Base-by-base conservation (phyloP, 2,113 vertebrate species). In the Phylloscopus trochilus region DNA sequence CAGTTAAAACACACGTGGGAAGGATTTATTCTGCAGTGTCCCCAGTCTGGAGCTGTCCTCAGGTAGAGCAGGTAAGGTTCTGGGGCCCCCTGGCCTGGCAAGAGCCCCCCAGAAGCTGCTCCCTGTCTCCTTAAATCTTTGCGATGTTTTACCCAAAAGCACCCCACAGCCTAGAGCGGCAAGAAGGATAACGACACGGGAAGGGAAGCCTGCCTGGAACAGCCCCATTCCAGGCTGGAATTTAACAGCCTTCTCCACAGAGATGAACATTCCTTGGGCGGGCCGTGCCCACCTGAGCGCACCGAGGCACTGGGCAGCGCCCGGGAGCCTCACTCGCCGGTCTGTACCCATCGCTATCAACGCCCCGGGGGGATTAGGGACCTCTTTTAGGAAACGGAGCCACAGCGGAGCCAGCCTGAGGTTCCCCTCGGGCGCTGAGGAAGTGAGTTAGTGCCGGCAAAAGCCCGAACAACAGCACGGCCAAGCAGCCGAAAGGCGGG, bases 241-340 rank as follows among this genome's bases (percentile, higher is more conserved):
- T 70, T 53, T 18, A 83, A 44, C 6, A 77, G 26, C 17, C 10
- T 66, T 46, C 41, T 39, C 33, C 14, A 2, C 0, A 5, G 62
- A 46, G 26, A 78, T 83, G n/a, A 83, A 39, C 63, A 52, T 66
- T 86, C 79, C 62, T 66, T 3, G 17, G 15, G 22, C 21, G 18
- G 68, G 73, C 46, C 18, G 76, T 1, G 76, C 46, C 63, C 59
- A 77, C 72, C 79, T 23, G 43, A 35, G 35, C 83, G 35, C 19
- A 0, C 31, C 37, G 8, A 56, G 44, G 21, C 59, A 15, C 39
- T 17, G 19, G 3, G 27, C 20, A 41, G 28, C 0, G 17, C 60
- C 31, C 0, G 5, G 9, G 0, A 70, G 33, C 16, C 43, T 51
- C 75, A 11, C 46, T 0, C 31, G 10, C 1, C 3, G 44, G 59